phyloP scores from a whole-genome alignment of 2,113 vertebrate genomes.

The Chelonoidis abingdonii region DNA sequence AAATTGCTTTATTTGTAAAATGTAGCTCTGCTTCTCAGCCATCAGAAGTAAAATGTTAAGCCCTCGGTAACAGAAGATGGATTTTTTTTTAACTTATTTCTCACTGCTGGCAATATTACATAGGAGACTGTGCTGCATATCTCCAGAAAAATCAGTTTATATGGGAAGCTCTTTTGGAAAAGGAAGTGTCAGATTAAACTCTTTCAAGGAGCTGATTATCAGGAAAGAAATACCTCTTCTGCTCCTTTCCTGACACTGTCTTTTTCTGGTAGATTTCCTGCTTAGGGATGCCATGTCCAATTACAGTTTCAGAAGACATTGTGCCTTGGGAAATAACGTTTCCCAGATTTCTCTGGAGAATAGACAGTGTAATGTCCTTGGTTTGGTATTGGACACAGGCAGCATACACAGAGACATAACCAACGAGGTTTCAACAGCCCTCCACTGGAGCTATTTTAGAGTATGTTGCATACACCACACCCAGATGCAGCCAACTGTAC shows the following conservation, averaged over 20 bases:
- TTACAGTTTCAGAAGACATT: not conserved
- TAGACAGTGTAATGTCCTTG: not conserved
- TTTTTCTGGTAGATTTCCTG: not conserved
- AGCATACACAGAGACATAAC: not conserved
- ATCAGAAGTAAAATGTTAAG: not conserved
- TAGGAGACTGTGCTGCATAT: not conserved
- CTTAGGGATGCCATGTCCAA: fast-evolving
- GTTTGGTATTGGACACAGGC: not conserved
- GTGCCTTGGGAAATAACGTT: not conserved
- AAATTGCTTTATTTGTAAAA: not conserved
- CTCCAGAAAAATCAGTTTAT: not conserved
- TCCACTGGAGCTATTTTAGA: not conserved
- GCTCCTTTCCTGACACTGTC: not conserved
- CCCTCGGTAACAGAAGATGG: not conserved
- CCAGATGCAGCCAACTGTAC: not conserved
- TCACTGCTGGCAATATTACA: not conserved
- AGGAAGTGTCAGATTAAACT: not conserved
- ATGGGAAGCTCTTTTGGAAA: not conserved
- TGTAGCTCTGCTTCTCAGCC: not conserved
- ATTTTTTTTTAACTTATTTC: not conserved
- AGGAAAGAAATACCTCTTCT: not conserved
- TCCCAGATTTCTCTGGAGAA: too few relatives aligned
- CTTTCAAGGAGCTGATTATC: not conserved
- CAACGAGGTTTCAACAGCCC: not conserved
- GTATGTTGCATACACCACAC: not conserved